phyloP scores from a whole-genome alignment of 2,888 invertebrate species.

The Epistrophella euchroma region DNA sequence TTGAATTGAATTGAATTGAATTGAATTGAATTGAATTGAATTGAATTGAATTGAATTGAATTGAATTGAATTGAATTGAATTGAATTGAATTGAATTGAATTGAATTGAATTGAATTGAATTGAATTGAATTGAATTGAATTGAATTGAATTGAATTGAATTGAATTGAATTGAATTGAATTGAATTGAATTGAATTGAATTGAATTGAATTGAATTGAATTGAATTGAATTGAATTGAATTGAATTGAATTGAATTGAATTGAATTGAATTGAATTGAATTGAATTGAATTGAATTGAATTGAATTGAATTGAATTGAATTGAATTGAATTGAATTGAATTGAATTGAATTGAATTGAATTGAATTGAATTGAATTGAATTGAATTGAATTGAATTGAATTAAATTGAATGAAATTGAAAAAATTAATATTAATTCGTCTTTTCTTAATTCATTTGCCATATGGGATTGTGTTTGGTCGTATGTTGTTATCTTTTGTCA shows the following conservation, averaged over 20 bases:
- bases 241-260: too few relatives aligned
- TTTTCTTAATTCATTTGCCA: not conserved
- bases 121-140: not conserved
- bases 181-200: too few relatives aligned
- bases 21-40: conserved; percentile 4
- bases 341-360: too few relatives aligned
- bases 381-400: too few relatives aligned
- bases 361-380: too few relatives aligned
- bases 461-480: not conserved
- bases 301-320: not conserved
- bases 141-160: conserved; percentile 3
- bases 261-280: too few relatives aligned
- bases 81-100: conserved; percentile 5
- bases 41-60: conserved; percentile 2
- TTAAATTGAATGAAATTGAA: not conserved
- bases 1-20: not conserved
- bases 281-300: not conserved
- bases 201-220: too few relatives aligned
- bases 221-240: too few relatives aligned
- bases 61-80: conserved; percentile 3
- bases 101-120: not conserved
- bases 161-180: not conserved
- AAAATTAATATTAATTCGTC: not conserved
- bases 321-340: not conserved
- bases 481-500: too few relatives aligned